Evolutionary conservation across 2,113 vertebrate genomes (phyloP), one percentile per base, ranked within the genome.

Genomic region (Vanacampus margaritifer): DNA sequence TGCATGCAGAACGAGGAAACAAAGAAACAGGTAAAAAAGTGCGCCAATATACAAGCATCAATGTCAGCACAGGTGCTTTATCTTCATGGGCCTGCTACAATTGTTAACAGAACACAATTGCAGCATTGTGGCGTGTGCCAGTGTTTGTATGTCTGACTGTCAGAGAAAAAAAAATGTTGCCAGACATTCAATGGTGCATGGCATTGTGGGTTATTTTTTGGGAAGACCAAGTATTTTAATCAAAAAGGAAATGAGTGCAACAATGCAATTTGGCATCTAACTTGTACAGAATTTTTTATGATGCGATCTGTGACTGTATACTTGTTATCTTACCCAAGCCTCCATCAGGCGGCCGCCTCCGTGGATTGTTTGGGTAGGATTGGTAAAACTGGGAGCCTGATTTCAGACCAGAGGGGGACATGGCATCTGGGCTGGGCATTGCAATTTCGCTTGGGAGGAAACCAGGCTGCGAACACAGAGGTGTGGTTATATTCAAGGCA

Each of bases 351-450:
- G 95, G 93, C 86, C 97, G 94, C 84, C 97, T 92, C 71, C 96
- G 92, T 76, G 95, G 90, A 78, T 96, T 97, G 89, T 91, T 91
- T 60, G 95, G 81, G 79, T 95, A 99, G 2, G 95, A 89, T 14
- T 88, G 84, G 81, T 96, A 99, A 90, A 94, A 98, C 83, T 97
- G 96, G 48, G 96, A 92, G 53, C 90, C 87, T 2, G 94, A 91
- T 86, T 99, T 99, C 46, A 93, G 76, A 43, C 93, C 95, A 0
- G 95, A 94, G 46, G 97, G 97, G 39, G 97, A 98, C 74, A 98
- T 93, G 0, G 96, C 91, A 88, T 95, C 94, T 0, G 96, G 93
- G 64, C 93, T 96, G 21, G 93, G 84, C 71, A 99, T 95, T 45
- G 93, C 89, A 84, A 98, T 93, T 61, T 99, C 96, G 0, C 93